These are phyloP conservation scores for Coregonus sp. DNA, from an alignment of 2,797 vertebrate species.

Conservation along the genomic window DNA sequence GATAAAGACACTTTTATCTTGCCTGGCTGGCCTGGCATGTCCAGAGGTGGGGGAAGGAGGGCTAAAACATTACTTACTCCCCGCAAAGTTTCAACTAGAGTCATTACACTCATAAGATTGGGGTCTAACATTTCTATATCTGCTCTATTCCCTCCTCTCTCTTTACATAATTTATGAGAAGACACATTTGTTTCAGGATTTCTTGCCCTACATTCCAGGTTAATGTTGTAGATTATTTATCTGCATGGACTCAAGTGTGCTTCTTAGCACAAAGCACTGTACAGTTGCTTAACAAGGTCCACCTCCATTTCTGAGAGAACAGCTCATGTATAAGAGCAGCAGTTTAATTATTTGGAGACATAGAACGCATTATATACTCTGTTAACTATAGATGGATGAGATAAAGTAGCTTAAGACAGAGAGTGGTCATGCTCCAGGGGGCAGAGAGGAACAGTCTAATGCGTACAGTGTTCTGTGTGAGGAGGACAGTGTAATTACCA, in stretches of 20 bases:
- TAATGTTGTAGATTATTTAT: not conserved
- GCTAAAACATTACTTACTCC: not conserved
- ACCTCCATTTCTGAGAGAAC: not conserved
- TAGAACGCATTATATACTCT: not conserved
- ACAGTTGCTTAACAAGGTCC: not conserved
- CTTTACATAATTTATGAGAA: not conserved
- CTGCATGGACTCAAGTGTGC: not conserved
- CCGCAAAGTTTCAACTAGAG: not conserved
- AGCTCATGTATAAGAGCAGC: not conserved
- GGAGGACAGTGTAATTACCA: conserved; percentile 8
- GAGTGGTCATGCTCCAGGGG: not conserved
- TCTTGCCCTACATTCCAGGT: not conserved
- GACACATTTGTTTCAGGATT: not conserved
- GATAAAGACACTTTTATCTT: conserved; percentile 3
- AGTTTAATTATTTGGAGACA: not conserved
- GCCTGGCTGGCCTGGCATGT: not conserved
- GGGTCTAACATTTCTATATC: not conserved
- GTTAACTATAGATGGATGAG: not conserved
- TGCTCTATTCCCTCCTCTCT: not conserved
- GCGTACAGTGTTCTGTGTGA: not conserved
- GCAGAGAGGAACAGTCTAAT: not conserved
- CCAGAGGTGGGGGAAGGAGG: not conserved
- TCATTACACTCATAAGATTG: not conserved
- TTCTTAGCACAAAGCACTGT: not conserved
- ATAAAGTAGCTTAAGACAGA: too few relatives aligned